phyloP scores from a whole-genome alignment of 2,797 vertebrate species.

The Neostethus bicornis region DNA sequence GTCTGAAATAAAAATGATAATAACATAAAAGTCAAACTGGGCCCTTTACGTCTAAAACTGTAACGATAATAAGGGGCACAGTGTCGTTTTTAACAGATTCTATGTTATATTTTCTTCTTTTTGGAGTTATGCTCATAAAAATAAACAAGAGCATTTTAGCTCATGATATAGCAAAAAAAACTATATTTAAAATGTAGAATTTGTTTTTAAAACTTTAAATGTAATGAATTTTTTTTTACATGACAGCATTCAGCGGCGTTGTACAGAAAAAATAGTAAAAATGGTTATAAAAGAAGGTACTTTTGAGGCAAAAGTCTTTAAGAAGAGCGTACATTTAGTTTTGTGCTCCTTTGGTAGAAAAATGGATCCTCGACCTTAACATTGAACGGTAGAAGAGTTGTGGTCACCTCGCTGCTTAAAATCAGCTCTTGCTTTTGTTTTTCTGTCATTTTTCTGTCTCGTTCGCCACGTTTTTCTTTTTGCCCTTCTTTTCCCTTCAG shows the following conservation, averaged over 20 bases:
- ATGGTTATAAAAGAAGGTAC: conserved; percentile 73
- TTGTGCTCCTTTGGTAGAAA: conserved; percentile 80
- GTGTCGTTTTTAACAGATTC: conserved; percentile 41
- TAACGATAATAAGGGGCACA: conserved; percentile 40
- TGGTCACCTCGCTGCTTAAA: conserved; percentile 35
- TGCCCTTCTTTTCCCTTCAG: conserved; percentile 25
- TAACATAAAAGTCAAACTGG: conserved; percentile 4
- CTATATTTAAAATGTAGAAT: conserved; percentile 19
- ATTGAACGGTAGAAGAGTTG: conserved; percentile 43
- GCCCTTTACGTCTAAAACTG: conserved; percentile 26
- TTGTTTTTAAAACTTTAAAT: neutral
- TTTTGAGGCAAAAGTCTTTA: conserved; percentile 67
- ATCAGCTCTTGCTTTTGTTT: conserved; percentile 35
- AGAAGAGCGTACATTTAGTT: conserved; percentile 66
- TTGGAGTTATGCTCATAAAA: conserved; percentile 12
- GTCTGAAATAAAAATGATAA: neutral
- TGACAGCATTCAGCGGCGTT: conserved; percentile 52
- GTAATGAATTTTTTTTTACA: conserved; percentile 15
- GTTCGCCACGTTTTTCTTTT: conserved; percentile 33
- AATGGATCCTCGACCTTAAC: conserved; percentile 53
- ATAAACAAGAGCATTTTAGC: conserved; percentile 31
- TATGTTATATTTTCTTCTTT: conserved; percentile 17
- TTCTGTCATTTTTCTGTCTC: conserved; percentile 37
- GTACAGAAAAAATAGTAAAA: conserved; percentile 59
- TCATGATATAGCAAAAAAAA: conserved; percentile 33